Evolutionary conservation across 2,113 vertebrate species (phyloP).

Genomic region (Rhineura floridana): DNA sequence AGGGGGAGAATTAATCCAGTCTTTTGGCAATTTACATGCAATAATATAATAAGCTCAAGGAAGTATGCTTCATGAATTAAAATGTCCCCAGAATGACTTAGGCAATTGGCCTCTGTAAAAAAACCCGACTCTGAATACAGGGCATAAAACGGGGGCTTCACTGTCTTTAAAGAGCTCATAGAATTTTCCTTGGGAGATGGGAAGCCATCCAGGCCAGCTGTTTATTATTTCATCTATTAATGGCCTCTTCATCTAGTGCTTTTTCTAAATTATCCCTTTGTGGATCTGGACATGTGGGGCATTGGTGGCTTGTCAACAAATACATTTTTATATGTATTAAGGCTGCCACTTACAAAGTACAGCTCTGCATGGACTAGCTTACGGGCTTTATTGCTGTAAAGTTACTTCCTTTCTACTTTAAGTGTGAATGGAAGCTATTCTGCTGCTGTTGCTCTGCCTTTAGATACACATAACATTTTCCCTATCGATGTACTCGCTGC

Average conservation of each 20-base stretch:
- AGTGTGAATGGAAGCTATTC: conserved; percentile 12
- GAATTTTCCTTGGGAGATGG: conserved; percentile 21
- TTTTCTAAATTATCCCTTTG: conserved; percentile 18
- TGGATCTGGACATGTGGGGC: not conserved
- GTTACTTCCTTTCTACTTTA: conserved; percentile 16
- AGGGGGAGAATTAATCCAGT: not conserved
- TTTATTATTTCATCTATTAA: conserved; percentile 40
- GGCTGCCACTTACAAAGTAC: not conserved
- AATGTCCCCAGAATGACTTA: not conserved
- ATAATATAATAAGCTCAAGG: not conserved
- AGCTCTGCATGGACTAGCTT: not conserved
- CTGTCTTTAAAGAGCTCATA: conserved; percentile 23
- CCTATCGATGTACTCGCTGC: not conserved
- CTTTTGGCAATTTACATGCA: not conserved
- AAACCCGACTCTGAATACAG: not conserved
- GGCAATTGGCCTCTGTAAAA: not conserved
- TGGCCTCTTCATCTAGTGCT: not conserved
- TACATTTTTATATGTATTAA: not conserved
- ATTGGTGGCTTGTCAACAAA: not conserved
- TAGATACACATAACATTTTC: not conserved
- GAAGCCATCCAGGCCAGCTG: conserved; percentile 21
- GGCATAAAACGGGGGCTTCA: not conserved
- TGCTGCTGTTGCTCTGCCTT: not conserved
- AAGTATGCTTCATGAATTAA: not conserved
- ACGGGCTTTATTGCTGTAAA: conserved; percentile 18